Evolutionary conservation across 2,888 invertebrate genomes (phyloP).

Genomic region (Plagodis dolabraria): DNA sequence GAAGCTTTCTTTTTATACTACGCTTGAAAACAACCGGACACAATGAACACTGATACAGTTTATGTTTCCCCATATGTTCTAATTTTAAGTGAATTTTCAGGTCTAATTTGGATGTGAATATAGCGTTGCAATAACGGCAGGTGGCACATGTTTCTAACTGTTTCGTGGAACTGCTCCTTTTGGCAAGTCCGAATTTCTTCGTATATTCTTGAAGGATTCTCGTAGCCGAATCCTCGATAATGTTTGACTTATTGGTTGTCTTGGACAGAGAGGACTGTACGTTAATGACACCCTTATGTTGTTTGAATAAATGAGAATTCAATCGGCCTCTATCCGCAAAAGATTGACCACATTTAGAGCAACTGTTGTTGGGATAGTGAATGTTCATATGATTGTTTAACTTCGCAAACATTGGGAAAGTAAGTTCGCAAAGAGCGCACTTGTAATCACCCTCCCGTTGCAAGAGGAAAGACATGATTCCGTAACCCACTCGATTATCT

Average conservation of each 20-base stretch:
- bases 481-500: slow-evolving; percentile 1
- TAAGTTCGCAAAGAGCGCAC: neutral
- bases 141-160: too few relatives aligned
- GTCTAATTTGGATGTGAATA: neutral
- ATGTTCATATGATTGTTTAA: slow-evolving; percentile 1
- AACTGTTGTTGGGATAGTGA: slow-evolving; percentile 1
- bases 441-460: neutral
- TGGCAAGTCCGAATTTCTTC: too few relatives aligned
- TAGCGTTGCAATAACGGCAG: slow-evolving; percentile 1
- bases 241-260: too few relatives aligned
- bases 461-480: slow-evolving; percentile 4
- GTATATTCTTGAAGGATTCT: too few relatives aligned
- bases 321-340: neutral
- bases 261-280: too few relatives aligned
- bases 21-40: slow-evolving; percentile 7
- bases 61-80: neutral
- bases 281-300: neutral
- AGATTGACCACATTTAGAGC: neutral
- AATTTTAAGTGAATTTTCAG: neutral
- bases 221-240: too few relatives aligned
- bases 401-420: neutral
- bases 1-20: slow-evolving; percentile 3
- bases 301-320: neutral
- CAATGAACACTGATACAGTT: slow-evolving; percentile 5
- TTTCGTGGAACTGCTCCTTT: too few relatives aligned